Evolutionary conservation across 2,888 invertebrate genomes (phyloP).

Genomic region (Zhuqinia jingwanae): DNA sequence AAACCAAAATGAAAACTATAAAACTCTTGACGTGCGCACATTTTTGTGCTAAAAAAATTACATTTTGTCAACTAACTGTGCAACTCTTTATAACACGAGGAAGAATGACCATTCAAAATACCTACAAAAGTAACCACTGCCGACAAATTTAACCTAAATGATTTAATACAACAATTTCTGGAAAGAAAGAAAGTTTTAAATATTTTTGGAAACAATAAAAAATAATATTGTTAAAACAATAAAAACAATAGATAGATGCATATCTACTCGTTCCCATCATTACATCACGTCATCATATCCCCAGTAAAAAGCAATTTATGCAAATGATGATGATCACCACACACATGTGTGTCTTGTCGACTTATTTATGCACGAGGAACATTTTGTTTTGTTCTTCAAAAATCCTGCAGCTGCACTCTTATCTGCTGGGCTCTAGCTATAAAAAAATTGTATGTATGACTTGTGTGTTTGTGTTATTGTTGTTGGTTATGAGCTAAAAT

Average conservation of each 20-base stretch:
- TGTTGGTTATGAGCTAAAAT: background rate
- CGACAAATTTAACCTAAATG: too few species aligned
- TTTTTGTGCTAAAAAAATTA: too few species aligned
- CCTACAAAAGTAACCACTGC: too few species aligned
- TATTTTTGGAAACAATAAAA: too few species aligned
- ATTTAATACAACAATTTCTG: too few species aligned
- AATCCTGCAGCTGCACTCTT: constrained; percentile 41
- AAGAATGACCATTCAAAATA: too few species aligned
- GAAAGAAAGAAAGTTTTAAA: too few species aligned
- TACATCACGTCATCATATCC: background rate
- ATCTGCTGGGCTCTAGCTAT: too few species aligned
- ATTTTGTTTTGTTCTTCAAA: background rate
- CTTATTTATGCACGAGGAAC: constrained; percentile 15
- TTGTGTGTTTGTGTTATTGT: background rate
- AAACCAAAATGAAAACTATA: background rate
- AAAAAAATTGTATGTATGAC: constrained; percentile 1
- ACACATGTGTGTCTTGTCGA: constrained; percentile 1
- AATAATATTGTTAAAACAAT: background rate
- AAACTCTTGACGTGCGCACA: too few species aligned
- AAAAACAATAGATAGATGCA: background rate
- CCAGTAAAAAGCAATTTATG: constrained; percentile 13
- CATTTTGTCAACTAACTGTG: background rate
- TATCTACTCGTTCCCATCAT: background rate
- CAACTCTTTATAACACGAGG: too few species aligned
- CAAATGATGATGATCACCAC: constrained; percentile 1